Conservation (phyloP, 2,113 vertebrate species). For the Connochaetes taurinus region DNA sequence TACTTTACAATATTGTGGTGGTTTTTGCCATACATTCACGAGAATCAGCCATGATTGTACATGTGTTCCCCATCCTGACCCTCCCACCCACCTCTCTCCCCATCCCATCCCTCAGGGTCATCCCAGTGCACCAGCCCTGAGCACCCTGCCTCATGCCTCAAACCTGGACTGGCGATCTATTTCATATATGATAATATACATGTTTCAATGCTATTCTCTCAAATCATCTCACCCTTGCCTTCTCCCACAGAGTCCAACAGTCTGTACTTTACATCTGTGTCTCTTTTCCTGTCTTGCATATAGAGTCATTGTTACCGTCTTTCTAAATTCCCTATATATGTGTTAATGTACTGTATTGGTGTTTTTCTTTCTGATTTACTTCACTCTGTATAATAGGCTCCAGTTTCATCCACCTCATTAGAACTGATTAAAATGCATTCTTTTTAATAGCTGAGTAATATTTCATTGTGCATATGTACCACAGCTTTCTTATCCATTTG, state of each 20-base stretch:
- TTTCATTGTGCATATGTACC: not conserved
- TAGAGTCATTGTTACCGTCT: accelerated
- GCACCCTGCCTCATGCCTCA: not conserved
- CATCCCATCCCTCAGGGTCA: not conserved
- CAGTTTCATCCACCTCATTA: not conserved
- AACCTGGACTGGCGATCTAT: not conserved
- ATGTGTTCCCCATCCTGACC: not conserved
- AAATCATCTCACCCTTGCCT: not conserved
- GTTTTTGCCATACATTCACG: not conserved
- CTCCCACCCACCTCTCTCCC: not conserved
- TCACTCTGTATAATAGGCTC: not conserved
- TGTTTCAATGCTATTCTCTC: not conserved
- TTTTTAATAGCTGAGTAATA: not conserved
- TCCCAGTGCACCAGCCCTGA: not conserved
- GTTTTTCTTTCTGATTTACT: not conserved
- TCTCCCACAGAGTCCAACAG: not conserved
- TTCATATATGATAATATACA: not conserved
- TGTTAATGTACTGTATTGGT: not conserved
- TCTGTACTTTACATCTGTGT: not conserved
- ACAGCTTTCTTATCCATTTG: not conserved
- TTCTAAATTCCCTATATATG: not conserved
- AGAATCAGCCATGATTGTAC: not conserved
- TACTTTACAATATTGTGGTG: not conserved
- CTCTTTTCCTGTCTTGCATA: not conserved
- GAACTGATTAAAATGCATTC: not conserved